Conservation (phyloP, 2,888 invertebrate genomes). For the Andrena haemorrhoa region DNA sequence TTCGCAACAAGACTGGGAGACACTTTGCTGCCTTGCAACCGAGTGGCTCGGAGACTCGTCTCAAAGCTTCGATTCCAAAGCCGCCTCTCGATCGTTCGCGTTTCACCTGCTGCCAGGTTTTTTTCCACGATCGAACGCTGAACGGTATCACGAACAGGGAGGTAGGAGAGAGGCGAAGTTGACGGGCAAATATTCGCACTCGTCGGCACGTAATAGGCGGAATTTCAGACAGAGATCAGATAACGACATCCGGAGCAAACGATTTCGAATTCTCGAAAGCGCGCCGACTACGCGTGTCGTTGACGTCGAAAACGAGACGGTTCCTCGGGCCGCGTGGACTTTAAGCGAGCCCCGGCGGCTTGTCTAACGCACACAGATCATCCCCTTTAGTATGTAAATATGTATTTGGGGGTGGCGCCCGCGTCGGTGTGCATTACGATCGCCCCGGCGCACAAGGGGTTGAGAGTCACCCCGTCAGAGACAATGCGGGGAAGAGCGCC, state of each 20-base stretch:
- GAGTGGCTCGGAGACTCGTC: too few relatives aligned
- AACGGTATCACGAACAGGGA: not conserved
- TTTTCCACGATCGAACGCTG: not conserved
- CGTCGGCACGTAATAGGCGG: conserved; percentile 47
- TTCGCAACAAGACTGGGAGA: too few relatives aligned
- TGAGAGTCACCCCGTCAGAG: conserved; percentile 67
- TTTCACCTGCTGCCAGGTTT: not conserved
- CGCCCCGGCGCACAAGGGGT: conserved; percentile 62
- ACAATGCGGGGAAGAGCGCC: conserved; percentile 53
- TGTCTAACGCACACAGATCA: conserved; percentile 36
- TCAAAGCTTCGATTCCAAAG: too few relatives aligned
- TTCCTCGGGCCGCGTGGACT: conserved; percentile 24
- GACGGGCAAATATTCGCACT: conserved; percentile 27
- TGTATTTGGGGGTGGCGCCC: conserved; percentile 32
- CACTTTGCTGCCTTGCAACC: too few relatives aligned
- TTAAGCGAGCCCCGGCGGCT: conserved; percentile 29
- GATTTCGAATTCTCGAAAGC: conserved; percentile 45
- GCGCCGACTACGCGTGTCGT: conserved; percentile 1
- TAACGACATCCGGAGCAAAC: conserved; percentile 57
- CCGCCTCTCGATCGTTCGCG: not conserved
- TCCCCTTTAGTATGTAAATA: conserved; percentile 50
- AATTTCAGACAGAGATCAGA: conserved; percentile 58
- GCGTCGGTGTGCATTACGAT: conserved; percentile 53
- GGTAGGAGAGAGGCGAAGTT: not conserved
- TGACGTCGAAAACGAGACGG: conserved; percentile 1